A percentile compares a stretch with the other conserved stretches of the same genome.
Conservation (phyloP, 1,140 invertebrate species). For the Apis dorsata region DNA sequence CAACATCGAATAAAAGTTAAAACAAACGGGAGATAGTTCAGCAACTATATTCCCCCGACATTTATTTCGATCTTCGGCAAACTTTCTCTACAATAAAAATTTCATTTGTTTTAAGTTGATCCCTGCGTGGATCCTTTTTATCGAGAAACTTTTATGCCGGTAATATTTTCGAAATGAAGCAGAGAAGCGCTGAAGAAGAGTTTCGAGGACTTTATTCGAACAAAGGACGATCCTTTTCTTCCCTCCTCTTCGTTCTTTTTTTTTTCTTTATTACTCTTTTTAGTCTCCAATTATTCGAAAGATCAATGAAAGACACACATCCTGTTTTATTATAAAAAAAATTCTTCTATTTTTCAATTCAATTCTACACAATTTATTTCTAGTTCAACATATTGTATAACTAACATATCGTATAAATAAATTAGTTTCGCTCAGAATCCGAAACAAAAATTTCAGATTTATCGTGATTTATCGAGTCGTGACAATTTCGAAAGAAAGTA, state of each 20-base stretch:
- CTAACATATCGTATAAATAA: too few species aligned
- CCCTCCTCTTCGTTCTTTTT: not conserved
- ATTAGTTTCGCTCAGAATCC: too few species aligned
- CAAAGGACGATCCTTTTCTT: not conserved
- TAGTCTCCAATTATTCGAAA: not conserved
- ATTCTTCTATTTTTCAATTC: too few species aligned
- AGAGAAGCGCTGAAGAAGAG: not conserved
- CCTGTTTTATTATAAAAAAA: too few species aligned
- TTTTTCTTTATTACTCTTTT: not conserved
- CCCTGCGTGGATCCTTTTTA: slow-evolving; percentile 25
- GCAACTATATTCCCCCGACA: not conserved
- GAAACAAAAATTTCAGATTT: too few species aligned
- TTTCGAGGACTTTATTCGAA: not conserved
- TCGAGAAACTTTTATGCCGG: slow-evolving; percentile 22
- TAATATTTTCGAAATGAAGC: slow-evolving; percentile 34
- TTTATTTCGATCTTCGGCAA: slow-evolving; percentile 28
- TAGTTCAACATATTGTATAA: too few species aligned
- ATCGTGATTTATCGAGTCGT: too few species aligned
- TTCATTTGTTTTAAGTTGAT: slow-evolving; percentile 40
- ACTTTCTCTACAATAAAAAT: slow-evolving; percentile 34
- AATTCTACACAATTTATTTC: too few species aligned
- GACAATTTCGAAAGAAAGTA: not conserved
- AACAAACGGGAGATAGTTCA: not conserved
- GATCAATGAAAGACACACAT: not conserved
- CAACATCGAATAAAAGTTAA: not conserved